Evolutionary conservation across 2,113 vertebrate genomes (phyloP).

Genomic region (Urocynchramus pylzowi): DNA sequence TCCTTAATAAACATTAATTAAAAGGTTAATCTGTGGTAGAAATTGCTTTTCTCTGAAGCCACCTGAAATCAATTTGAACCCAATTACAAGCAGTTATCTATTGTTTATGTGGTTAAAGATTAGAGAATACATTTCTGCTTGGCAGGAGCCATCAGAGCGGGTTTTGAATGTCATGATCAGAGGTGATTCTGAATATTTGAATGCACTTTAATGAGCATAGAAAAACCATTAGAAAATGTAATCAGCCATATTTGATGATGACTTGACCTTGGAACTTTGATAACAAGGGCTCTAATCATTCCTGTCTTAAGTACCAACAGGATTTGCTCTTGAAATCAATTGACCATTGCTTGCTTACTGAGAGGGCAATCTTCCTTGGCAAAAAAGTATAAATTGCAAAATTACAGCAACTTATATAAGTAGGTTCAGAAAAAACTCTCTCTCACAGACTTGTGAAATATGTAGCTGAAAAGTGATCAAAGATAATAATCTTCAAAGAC

Average conservation of each 20-base stretch:
- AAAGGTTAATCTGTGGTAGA: slow-evolving; percentile 82
- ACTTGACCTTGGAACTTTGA: slow-evolving; percentile 77
- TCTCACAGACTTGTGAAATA: slow-evolving; percentile 2
- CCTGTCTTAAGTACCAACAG: slow-evolving; percentile 61
- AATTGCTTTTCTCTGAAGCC: slow-evolving; percentile 83
- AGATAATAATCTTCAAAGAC: slow-evolving; percentile 49
- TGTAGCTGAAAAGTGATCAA: slow-evolving; percentile 68
- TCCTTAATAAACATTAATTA: slow-evolving; percentile 82
- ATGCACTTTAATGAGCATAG: slow-evolving; percentile 76
- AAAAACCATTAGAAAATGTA: slow-evolving; percentile 76
- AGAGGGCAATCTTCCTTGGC: slow-evolving; percentile 66
- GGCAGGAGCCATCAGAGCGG: slow-evolving; percentile 63
- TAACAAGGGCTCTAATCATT: slow-evolving; percentile 73
- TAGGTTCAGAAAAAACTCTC: slow-evolving; percentile 50
- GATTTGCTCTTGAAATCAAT: slow-evolving; percentile 73
- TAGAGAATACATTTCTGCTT: slow-evolving; percentile 75
- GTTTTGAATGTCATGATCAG: slow-evolving; percentile 73
- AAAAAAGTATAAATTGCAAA: slow-evolving; percentile 70
- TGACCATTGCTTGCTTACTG: slow-evolving; percentile 69
- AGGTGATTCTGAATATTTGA: slow-evolving; percentile 71
- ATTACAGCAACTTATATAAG: slow-evolving; percentile 65
- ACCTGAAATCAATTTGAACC: slow-evolving; percentile 84
- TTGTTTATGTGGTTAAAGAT: slow-evolving; percentile 79
- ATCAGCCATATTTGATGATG: slow-evolving; percentile 78
- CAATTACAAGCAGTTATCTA: slow-evolving; percentile 80